Base-by-base conservation (phyloP, 2,113 vertebrate species). In the Carlito syrichta region DNA sequence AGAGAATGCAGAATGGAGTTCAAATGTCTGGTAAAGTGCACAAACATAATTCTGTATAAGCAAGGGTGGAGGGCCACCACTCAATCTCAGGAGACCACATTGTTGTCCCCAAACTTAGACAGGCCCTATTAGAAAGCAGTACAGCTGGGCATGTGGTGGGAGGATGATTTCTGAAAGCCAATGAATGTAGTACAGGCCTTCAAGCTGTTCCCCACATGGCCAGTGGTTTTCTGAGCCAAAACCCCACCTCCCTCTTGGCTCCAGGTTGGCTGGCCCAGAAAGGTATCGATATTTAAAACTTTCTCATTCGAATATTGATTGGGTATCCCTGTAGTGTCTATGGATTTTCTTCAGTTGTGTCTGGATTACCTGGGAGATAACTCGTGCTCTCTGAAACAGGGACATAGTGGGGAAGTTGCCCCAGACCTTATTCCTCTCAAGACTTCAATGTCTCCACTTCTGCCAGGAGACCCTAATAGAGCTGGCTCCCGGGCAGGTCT, bases 211-310 rank as follows among this genome's bases (percentile, higher is more conserved):
- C 11, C 50, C 68, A 35, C 22, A 3, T 0, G 4, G 62, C 69
- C 63, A 25, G 25, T 3, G 63, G 6, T 69, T 95, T 83, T 68
- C 38, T 4, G 52, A 89, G 76, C 69, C 54, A 62, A 97, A 60
- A 52, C 40, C 48, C 86, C 0, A 4, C 78, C 56, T 25, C 17
- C 3, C 68, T 50, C 54, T 54, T 20, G 88, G 50, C 32, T 54
- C 40, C 27, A 32, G 22, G 38, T 30, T 20, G 38, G 68, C 62
- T 5, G 0, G 7, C 62, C 45, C 58, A 17, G 30, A 35, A 30
- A 93, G 71, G 50, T n/a, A n/a, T n/a, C n/a, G n/a, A n/a, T n/a
- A n/a, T 94, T 62, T 78, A 92, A 92, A 14, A 20, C 32, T 76
- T 83, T 43, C n/a, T 94, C 54, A 32, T 52, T 9, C 12, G 60